A percentile compares a stretch with the other conserved stretches of the same genome.
These are phyloP conservation scores for Semnopithecus entellus DNA, from an alignment of 2,113 vertebrate genomes.

Conservation along the genomic window DNA sequence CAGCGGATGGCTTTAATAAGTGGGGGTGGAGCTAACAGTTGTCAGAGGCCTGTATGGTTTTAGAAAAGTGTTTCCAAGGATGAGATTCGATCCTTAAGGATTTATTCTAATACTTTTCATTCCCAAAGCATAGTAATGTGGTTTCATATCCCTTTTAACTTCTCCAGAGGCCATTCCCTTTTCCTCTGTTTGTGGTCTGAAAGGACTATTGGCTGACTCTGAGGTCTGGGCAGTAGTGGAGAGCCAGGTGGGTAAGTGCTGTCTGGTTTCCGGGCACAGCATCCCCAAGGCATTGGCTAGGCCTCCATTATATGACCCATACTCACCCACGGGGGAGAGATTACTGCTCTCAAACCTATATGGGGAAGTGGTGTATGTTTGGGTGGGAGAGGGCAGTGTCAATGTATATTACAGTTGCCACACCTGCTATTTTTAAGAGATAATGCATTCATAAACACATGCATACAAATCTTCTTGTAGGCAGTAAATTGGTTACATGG, in stretches of 20 bases:
- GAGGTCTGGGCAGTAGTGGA: not conserved
- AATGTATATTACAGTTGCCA: not conserved
- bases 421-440: not conserved
- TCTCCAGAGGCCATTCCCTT: not conserved
- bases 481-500: not conserved
- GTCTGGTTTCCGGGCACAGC: not conserved
- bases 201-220: not conserved
- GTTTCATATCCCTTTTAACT: not conserved
- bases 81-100: slow-evolving; percentile 57
- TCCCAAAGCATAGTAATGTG: slow-evolving; percentile 15
- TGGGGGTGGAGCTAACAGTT: not conserved
- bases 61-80: slow-evolving; percentile 20
- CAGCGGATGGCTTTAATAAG: not conserved
- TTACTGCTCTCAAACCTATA: not conserved
- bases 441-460: not conserved
- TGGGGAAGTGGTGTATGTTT: not conserved
- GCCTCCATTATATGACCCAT: not conserved
- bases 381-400: not conserved
- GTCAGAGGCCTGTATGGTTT: not conserved
- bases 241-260: too few relatives aligned
- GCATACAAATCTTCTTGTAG: not conserved
- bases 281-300: not conserved
- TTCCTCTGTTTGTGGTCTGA: not conserved
- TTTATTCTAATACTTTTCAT: slow-evolving; percentile 60
- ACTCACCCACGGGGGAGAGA: not conserved